Conservation (phyloP, 2,797 vertebrate genomes). For the Onychomys arenicola region DNA sequence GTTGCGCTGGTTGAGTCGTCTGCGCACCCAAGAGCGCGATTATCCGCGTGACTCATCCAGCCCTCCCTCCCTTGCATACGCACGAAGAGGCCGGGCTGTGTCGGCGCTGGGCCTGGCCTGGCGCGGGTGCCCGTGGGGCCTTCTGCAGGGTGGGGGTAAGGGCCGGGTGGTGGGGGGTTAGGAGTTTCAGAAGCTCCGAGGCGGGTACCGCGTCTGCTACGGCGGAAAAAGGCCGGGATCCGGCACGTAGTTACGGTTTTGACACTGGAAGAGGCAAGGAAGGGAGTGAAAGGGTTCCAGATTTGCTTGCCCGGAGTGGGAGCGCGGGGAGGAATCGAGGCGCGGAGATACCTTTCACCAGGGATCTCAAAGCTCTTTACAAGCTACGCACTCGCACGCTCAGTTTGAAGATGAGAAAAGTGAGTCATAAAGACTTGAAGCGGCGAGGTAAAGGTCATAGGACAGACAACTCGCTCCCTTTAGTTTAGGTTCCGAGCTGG, state of each 20-base stretch:
- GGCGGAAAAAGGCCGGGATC: neutral
- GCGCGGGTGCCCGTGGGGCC: neutral
- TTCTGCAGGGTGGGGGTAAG: neutral
- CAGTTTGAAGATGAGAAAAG: conserved; percentile 67
- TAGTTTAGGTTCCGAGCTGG: neutral
- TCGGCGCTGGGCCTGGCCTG: neutral
- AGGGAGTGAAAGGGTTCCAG: neutral
- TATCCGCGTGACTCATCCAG: conserved; percentile 74
- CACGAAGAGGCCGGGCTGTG: conserved; percentile 21
- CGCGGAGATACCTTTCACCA: conserved; percentile 35
- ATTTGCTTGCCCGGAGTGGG: neutral
- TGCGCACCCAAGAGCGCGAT: conserved; percentile 58
- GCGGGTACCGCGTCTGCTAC: neutral
- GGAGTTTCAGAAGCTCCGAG: neutral
- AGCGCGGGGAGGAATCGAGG: neutral
- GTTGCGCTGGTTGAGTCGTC: neutral
- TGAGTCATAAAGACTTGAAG: conserved; percentile 76
- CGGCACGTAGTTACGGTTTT: neutral
- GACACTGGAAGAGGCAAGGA: neutral
- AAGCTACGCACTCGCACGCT: conserved; percentile 52
- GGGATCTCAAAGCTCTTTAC: conserved; percentile 50
- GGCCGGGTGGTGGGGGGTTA: neutral
- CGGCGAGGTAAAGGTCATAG: conserved; percentile 66
- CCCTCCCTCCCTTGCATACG: neutral
- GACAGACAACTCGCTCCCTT: neutral